Percentiles rank a stretch among this genome's conserved stretches.
Evolutionary conservation across 2,113 vertebrate genomes (phyloP).

Genomic region (Ptilorrhoa leucosticta): DNA sequence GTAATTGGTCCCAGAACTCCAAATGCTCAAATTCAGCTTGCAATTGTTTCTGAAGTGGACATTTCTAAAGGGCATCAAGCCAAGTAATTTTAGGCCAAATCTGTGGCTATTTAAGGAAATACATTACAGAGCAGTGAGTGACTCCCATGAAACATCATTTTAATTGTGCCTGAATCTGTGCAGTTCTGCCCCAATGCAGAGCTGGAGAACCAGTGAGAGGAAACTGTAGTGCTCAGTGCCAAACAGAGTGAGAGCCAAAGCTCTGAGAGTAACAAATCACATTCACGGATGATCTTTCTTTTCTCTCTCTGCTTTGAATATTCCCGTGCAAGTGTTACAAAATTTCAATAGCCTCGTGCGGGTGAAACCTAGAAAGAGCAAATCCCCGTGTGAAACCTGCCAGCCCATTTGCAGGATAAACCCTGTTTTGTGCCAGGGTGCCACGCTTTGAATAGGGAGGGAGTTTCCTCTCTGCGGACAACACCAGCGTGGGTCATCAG

Average conservation of each 20-base stretch:
- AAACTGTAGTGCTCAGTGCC: not conserved
- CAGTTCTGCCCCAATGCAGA: not conserved
- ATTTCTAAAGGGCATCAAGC: not conserved
- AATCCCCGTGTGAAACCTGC: not conserved
- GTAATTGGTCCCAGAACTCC: not conserved
- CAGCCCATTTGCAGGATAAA: not conserved
- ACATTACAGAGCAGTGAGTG: not conserved
- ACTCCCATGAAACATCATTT: not conserved
- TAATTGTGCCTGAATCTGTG: not conserved
- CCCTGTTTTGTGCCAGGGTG: not conserved
- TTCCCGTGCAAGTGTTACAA: not conserved
- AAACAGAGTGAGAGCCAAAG: not conserved
- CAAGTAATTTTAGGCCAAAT: not conserved
- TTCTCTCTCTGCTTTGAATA: not conserved
- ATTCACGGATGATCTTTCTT: not conserved
- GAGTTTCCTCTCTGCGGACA: not conserved
- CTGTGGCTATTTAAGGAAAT: not conserved
- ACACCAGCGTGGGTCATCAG: rapidly evolving
- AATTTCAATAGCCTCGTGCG: not conserved
- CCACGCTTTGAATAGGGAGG: rapidly evolving
- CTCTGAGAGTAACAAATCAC: not conserved
- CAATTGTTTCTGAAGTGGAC: not conserved
- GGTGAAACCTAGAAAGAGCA: not conserved
- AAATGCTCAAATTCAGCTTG: not conserved
- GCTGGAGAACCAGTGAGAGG: not conserved